Evolutionary conservation across 1,140 invertebrate species (phyloP).

Genomic region (Drosophila gunungcola): DNA sequence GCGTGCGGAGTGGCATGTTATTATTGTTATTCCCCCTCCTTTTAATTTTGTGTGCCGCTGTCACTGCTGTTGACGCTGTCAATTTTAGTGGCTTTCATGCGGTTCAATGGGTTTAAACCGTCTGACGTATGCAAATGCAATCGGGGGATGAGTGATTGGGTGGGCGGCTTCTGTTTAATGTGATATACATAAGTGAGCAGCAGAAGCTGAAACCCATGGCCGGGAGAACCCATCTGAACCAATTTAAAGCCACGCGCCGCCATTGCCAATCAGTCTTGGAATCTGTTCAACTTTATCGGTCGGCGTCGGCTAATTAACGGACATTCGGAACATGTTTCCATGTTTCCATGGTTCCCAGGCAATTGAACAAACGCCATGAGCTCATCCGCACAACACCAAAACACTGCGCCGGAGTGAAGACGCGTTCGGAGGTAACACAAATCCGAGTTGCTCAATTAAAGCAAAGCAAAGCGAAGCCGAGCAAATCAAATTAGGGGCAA

Average conservation of each 20-base stretch:
- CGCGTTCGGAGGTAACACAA: conserved; percentile 37
- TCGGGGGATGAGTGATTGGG: neutral
- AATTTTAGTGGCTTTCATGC: conserved; percentile 64
- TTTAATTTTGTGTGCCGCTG: conserved; percentile 14
- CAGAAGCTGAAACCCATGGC: neutral
- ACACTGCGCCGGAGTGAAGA: conserved; percentile 7
- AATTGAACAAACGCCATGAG: conserved; percentile 60
- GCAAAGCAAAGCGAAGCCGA: conserved; percentile 14
- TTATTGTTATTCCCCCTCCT: conserved; percentile 32
- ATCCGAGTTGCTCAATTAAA: conserved; percentile 64
- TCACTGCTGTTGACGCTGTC: conserved; percentile 54
- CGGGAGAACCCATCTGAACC: neutral
- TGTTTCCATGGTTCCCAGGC: conserved; percentile 19
- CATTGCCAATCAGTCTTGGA: conserved; percentile 16
- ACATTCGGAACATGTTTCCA: conserved; percentile 37
- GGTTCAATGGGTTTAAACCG: conserved; percentile 66
- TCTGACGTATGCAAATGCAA: conserved; percentile 57
- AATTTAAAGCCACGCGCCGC: conserved; percentile 43
- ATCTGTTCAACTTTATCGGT: conserved; percentile 4
- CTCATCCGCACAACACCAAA: conserved; percentile 41
- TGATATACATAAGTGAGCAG: neutral
- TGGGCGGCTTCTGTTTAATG: neutral
- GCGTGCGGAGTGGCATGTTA: conserved; percentile 55
- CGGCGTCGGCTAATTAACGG: conserved; percentile 59
- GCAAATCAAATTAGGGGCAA: conserved; percentile 75